Conservation (phyloP, 2,888 invertebrate species). For the Athalia circularis region DNA sequence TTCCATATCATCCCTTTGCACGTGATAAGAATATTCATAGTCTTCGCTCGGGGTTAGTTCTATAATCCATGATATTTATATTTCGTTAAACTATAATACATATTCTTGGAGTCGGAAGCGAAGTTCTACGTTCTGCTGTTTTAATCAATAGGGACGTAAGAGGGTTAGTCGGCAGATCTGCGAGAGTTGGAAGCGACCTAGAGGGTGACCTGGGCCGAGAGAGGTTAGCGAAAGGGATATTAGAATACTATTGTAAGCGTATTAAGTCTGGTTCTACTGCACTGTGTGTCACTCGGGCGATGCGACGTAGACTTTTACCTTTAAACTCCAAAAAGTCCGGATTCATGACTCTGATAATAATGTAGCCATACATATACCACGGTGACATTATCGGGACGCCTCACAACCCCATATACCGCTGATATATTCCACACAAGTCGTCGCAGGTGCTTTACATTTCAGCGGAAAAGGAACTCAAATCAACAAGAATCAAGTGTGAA, state of each 20-base stretch:
- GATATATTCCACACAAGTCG: too few species aligned
- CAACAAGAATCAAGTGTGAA: too few species aligned
- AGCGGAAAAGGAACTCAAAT: too few species aligned
- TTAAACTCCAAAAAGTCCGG: too few species aligned
- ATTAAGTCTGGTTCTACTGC: conserved; percentile 21
- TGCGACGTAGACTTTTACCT: background rate
- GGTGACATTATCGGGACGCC: too few species aligned
- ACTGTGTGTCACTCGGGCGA: background rate
- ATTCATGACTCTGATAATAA: too few species aligned
- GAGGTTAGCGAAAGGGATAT: conserved; percentile 28
- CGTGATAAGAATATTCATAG: background rate
- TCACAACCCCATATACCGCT: too few species aligned
- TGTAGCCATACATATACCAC: too few species aligned
- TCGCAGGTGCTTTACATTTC: too few species aligned
- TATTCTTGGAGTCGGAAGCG: conserved; percentile 13
- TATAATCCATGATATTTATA: background rate
- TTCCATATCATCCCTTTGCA: background rate
- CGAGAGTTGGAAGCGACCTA: conserved; percentile 42
- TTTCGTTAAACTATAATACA: background rate
- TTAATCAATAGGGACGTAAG: conserved; percentile 43
- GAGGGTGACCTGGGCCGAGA: conserved; percentile 21
- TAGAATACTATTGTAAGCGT: conserved; percentile 38
- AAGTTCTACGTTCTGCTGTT: conserved; percentile 40
- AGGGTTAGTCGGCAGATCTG: conserved; percentile 36
- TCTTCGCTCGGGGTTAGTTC: background rate